These are phyloP conservation scores for Mus minutoides DNA, from an alignment of 2,797 vertebrate genomes.

Conservation along the genomic window DNA sequence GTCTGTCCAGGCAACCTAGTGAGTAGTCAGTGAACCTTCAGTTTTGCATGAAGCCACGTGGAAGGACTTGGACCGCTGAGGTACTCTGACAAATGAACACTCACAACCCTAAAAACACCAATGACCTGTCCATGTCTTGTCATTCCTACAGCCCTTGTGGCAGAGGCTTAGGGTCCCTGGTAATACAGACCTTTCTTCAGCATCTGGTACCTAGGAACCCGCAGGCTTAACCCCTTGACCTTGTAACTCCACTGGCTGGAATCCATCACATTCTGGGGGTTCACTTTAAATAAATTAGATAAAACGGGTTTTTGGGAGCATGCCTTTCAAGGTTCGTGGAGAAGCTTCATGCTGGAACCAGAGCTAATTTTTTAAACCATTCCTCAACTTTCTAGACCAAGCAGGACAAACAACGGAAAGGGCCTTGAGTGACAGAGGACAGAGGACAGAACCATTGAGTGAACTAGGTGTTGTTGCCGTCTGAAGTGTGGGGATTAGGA, in stretches of 20 bases:
- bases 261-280: background rate
- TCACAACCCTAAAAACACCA: background rate
- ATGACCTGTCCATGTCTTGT: background rate
- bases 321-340: background rate
- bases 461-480: background rate
- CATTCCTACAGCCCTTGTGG: constrained; percentile 39
- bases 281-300: constrained; percentile 16
- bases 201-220: constrained; percentile 41
- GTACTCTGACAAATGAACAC: background rate
- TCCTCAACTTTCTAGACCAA: background rate
- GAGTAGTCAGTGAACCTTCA: background rate
- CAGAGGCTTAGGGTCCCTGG: background rate
- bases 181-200: constrained; percentile 42
- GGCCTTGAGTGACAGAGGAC: background rate
- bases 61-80: background rate
- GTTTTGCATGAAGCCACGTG: background rate
- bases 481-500: background rate
- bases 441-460: background rate
- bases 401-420: background rate
- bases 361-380: background rate
- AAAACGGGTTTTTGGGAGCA: background rate
- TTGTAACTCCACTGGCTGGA: background rate
- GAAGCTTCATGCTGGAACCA: background rate
- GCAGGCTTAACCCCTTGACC: background rate
- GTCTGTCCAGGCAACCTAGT: background rate